phyloP scores from a whole-genome alignment of 2,797 vertebrate genomes.

The Tokudaia tokunoshimensis region DNA sequence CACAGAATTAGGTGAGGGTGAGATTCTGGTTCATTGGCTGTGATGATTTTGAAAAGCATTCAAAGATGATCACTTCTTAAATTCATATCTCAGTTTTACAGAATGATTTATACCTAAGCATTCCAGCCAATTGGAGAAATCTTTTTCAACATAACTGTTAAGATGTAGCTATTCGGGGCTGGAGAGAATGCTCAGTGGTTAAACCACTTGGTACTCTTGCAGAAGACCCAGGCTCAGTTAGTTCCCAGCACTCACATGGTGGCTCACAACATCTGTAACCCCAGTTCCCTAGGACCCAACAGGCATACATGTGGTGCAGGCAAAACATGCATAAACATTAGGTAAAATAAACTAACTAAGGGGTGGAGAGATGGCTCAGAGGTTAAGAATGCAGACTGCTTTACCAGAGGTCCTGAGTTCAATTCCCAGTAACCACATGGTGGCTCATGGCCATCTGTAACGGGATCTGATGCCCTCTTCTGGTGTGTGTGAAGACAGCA shows the following conservation, averaged over 20 bases:
- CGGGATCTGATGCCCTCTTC: no score
- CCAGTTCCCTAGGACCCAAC: not conserved
- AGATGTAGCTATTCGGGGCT: not conserved
- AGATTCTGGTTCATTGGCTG: no score
- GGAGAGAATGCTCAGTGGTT: not conserved
- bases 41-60: no score
- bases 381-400: no score
- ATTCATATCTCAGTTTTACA: not conserved
- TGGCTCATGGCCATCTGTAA: no score
- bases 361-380: no score
- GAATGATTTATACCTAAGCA: conserved; percentile 36
- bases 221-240: not conserved
- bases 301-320: not conserved
- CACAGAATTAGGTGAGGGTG: no score
- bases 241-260: not conserved
- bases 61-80: not conserved
- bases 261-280: not conserved
- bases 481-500: no score
- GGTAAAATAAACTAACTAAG: not conserved
- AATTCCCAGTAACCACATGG: no score
- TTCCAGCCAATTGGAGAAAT: conserved; percentile 17
- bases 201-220: not conserved
- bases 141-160: not conserved
- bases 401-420: no score
- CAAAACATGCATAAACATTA: not conserved